Evolutionary conservation across 2,888 invertebrate genomes (phyloP), one percentile per base, ranked within the genome.

Genomic region (Archaeoteleia sp.): DNA sequence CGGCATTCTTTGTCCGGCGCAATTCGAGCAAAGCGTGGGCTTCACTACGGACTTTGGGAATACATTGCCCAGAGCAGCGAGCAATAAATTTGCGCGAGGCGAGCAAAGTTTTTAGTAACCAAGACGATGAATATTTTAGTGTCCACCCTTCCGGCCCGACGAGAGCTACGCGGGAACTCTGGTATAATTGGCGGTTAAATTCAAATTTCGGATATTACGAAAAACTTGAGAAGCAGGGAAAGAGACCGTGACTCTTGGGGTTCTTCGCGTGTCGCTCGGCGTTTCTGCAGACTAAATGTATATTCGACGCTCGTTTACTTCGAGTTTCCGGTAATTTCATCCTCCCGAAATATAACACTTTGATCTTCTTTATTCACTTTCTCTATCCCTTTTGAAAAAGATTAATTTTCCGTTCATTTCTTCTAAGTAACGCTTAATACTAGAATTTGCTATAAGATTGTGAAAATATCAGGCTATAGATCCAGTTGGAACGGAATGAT

Each of bases 121-220:
- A 75, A 78, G 78, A 77, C 78, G 78, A 81, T 81, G 81, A 81
- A 81, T 81, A 81, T 81, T 78, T 81, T 80, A 81, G 73, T 75
- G 72, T 72, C 65, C 71, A 71, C 71, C 72, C 67, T 69, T 67
- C 70, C 65, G 61, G 40, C 65, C 49, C 45, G 58, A 60, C 54
- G 57, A 61, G 55, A 65, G 63, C 67, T 61, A 55, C 58, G 65
- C 60, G 53, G 54, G 61, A 71, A 69, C 66, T 55, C 65, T 45
- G 37, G 68, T 57, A 73, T 75, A 75, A 75, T 75, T 75, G 75
- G 82, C 79, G 82, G 82, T 83, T 79, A 81, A 82, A 82, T 83
- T 81, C 78, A 81, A 82, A 83, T 82, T 82, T 78, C 71, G 75
- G 74, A 79, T 79, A 77, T 80, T 78, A 76, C 76, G 77, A 76